A percentile compares a stretch with the other conserved stretches of the same genome.
Conservation (phyloP, 2,113 vertebrate species). For the Phaethornis superciliosus region DNA sequence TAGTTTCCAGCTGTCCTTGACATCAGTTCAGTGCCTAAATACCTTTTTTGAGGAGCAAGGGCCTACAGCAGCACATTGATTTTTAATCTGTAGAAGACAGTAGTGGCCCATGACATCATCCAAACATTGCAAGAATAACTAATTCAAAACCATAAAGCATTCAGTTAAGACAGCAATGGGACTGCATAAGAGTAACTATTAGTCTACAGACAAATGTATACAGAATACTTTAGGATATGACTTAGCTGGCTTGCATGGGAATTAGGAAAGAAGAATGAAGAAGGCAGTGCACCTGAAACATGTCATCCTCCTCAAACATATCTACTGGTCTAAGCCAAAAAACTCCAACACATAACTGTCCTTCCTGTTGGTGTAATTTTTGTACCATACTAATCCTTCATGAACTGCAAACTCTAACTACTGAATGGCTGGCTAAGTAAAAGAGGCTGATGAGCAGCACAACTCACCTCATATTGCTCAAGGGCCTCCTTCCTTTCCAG, state of each 20-base stretch:
- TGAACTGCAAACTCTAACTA: background rate
- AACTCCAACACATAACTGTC: background rate
- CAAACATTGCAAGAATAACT: background rate
- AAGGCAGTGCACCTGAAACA: background rate
- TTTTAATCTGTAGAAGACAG: background rate
- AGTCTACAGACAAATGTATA: background rate
- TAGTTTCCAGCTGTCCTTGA: background rate
- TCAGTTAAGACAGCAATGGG: background rate
- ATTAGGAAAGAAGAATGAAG: background rate
- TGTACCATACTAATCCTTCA: background rate
- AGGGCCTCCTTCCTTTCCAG: conserved; percentile 86
- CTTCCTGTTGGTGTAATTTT: background rate
- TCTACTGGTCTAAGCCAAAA: background rate
- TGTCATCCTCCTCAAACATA: background rate
- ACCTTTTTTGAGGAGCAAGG: background rate
- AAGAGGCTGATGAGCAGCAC: background rate
- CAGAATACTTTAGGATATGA: background rate
- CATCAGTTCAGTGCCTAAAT: background rate
- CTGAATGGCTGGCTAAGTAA: background rate
- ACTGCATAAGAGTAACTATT: background rate
- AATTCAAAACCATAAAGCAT: background rate
- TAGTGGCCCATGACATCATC: background rate
- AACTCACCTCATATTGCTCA: conserved; percentile 89
- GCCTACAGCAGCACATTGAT: background rate
- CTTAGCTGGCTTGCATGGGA: background rate